phyloP scores from a whole-genome alignment of 2,888 invertebrate species.

The Carpatolechia fugitivella region DNA sequence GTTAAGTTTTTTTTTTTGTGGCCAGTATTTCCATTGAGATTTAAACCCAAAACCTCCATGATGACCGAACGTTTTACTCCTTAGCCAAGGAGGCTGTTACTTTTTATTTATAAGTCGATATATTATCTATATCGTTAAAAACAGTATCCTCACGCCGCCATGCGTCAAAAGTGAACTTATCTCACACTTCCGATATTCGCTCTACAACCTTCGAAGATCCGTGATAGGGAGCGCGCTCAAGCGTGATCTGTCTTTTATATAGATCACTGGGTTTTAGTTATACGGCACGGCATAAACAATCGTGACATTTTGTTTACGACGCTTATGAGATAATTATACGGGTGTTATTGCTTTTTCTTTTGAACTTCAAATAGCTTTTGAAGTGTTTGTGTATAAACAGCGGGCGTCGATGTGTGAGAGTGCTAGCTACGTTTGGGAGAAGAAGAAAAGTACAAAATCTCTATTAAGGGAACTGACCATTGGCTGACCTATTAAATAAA shows the following conservation, averaged over 20 bases:
- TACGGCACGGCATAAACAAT: conserved; percentile 4
- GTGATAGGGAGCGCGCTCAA: not conserved
- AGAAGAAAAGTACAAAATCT: too few relatives aligned
- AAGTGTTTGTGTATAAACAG: not conserved
- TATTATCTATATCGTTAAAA: too few relatives aligned
- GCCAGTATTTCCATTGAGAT: too few relatives aligned
- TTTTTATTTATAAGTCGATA: too few relatives aligned
- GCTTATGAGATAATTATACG: conserved; percentile 13
- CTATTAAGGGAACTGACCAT: too few relatives aligned
- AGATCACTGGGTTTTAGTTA: conserved; percentile 37
- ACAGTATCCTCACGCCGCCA: not conserved
- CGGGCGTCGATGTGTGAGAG: too few relatives aligned
- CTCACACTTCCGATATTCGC: conserved; percentile 6
- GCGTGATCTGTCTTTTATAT: conserved; percentile 19
- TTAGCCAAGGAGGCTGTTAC: too few relatives aligned
- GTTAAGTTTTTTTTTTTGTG: too few relatives aligned
- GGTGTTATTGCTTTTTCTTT: not conserved
- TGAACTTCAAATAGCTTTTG: not conserved
- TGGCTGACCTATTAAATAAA: too few relatives aligned
- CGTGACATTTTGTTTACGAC: conserved; percentile 1
- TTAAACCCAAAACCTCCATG: too few relatives aligned
- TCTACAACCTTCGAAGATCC: not conserved
- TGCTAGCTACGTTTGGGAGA: too few relatives aligned
- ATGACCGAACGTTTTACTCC: too few relatives aligned
- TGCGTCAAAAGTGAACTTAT: conserved; percentile 4